A percentile compares a stretch with the other conserved stretches of the same genome.
Conservation (phyloP, 2,888 invertebrate species). For the Plagiodera versicolora region DNA sequence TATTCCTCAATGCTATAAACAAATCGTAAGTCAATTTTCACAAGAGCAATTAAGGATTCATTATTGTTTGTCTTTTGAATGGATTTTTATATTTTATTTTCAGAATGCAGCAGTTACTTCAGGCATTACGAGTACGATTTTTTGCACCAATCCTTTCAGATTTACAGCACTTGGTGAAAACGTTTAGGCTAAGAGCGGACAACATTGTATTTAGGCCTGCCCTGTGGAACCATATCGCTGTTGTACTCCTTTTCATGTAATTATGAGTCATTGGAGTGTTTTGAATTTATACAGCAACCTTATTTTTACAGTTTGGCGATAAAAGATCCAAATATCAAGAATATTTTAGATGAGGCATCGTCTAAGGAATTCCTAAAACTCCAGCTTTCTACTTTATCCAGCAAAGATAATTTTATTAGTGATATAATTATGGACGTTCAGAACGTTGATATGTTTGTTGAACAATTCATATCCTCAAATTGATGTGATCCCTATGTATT, state of each 20-base stretch:
- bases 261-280: slow-evolving; percentile 39
- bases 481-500: slow-evolving; percentile 17
- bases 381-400: slow-evolving; percentile 35
- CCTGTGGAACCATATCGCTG: slow-evolving; percentile 71
- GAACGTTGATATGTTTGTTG: slow-evolving; percentile 41
- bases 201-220: slow-evolving; percentile 73
- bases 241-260: slow-evolving; percentile 71
- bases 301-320: slow-evolving; percentile 43
- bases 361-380: slow-evolving; percentile 37
- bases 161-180: slow-evolving; percentile 61
- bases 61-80: too few relatives aligned
- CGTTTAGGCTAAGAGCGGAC: slow-evolving; percentile 68
- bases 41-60: too few relatives aligned
- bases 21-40: slow-evolving; percentile 57
- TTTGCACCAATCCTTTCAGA: slow-evolving; percentile 48
- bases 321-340: slow-evolving; percentile 39
- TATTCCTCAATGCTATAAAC: slow-evolving; percentile 69
- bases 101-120: slow-evolving; percentile 42
- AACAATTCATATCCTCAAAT: slow-evolving; percentile 37
- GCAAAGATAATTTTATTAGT: slow-evolving; percentile 33
- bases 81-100: slow-evolving; percentile 23
- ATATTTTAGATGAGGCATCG: slow-evolving; percentile 35
- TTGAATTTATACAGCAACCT: background rate
- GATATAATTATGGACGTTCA: slow-evolving; percentile 35
- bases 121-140: slow-evolving; percentile 31